Evolutionary conservation across 2,797 vertebrate species (phyloP), one percentile per base, ranked within the genome.

Genomic region (Pangasius larnaudii): DNA sequence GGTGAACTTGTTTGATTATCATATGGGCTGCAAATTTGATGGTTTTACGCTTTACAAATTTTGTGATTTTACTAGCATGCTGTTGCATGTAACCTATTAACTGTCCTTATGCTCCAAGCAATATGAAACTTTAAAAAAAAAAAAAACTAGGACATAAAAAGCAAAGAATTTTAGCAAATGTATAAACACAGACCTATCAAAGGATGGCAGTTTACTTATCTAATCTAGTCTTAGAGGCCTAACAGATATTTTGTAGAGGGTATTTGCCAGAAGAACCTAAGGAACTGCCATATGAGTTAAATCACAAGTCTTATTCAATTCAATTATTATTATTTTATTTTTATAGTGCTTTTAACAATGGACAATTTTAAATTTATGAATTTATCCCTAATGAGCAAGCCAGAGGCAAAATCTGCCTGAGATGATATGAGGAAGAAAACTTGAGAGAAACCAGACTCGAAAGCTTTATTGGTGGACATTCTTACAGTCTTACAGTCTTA

Each of bases 121-220:
- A 75, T 39, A n/a, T 49, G 14, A 67, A 67, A 67, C 13, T 39
- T 61, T 59, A 53, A 24, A 63, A 19, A 10, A 7, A 13, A 39
- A 42, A 42, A 9, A 24, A 72, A 42, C 9, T 46, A 1, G 67
- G 22, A 27, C 19, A 27, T 74, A 87, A 59, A 69, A 82, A 87
- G 61, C 19, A 83, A 87, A 74, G 46, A 59, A 72, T 56, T 63
- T 42, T 19, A 22, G 33, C 59, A 82, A 72, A 83, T 24, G 5
- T 61, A 75, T 84, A 77, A 53, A 87, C 67, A 87, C 56, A 83
- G 9, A 7, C 27, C 51, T 65, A 82, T 36, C n/a, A 63, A 61
- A 13, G 59, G 18, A 82, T 6, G 36, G 22, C 51, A 8, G 39
- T 72, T 58, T 7, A 80, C 33, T 87, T 16, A 16, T n/a, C 22